Evolutionary conservation across 1,140 invertebrate genomes (phyloP).

Genomic region (Matsumurasca onukii): DNA sequence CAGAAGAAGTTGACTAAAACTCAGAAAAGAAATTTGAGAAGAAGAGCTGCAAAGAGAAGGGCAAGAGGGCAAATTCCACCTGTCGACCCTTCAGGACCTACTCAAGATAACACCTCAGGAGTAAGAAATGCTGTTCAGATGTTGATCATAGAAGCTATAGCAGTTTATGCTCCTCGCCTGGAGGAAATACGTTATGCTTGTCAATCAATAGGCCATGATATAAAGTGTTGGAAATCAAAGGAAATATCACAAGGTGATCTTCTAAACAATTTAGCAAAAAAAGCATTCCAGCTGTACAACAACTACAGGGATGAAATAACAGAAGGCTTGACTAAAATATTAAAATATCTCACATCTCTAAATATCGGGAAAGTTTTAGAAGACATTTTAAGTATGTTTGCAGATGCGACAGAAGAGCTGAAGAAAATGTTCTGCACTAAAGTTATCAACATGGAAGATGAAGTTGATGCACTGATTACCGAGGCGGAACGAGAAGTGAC

Average conservation of each 20-base stretch:
- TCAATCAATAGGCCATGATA: slow-evolving; percentile 26
- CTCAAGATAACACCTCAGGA: background rate
- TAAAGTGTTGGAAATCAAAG: slow-evolving; percentile 1
- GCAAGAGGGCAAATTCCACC: too few species aligned
- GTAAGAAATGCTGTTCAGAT: background rate
- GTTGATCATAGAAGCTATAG: background rate
- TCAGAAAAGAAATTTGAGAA: slow-evolving; percentile 23
- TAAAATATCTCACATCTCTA: background rate
- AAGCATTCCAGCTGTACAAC: background rate
- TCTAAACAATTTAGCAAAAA: background rate
- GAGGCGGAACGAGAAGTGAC: background rate
- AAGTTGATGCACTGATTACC: slow-evolving; percentile 9
- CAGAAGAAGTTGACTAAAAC: slow-evolving; percentile 17
- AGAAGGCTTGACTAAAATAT: background rate
- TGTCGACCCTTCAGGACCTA: background rate
- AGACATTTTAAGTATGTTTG: background rate
- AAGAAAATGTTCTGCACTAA: slow-evolving; percentile 5
- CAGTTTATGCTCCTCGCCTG: background rate
- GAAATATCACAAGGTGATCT: background rate
- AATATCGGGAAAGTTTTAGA: background rate
- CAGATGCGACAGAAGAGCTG: background rate
- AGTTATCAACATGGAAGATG: slow-evolving; percentile 6
- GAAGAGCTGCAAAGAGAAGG: background rate
- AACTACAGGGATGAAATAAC: background rate
- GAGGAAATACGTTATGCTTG: slow-evolving; percentile 12